Percentiles rank a stretch among this genome's conserved stretches.
Evolutionary conservation across 2,888 invertebrate genomes (phyloP).

Genomic region (Eristalis tenax): DNA sequence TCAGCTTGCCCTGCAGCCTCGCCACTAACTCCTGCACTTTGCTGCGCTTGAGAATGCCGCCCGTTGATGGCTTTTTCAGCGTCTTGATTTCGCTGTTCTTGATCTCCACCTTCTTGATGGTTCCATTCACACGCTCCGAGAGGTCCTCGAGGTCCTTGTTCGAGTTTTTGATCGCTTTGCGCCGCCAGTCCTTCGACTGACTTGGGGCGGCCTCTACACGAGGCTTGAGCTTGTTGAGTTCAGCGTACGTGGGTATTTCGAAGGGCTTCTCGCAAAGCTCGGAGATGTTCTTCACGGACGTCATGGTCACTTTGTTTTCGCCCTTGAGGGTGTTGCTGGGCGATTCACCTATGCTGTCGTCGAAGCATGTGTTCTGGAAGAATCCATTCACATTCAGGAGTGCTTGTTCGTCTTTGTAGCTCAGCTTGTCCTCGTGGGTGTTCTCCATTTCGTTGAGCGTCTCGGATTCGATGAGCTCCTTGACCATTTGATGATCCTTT

Average conservation of each 20-base stretch:
- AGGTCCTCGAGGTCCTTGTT: constrained; percentile 51
- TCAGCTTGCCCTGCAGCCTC: constrained; percentile 75
- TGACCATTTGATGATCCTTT: constrained; percentile 74
- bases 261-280: constrained; percentile 73
- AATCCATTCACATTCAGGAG: constrained; percentile 69
- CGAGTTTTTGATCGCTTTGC: constrained; percentile 61
- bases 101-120: constrained; percentile 73
- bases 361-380: constrained; percentile 73
- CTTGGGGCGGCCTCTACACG: constrained; percentile 17
- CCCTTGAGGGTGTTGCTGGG: constrained; percentile 73
- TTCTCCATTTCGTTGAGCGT: constrained; percentile 75
- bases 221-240: constrained; percentile 54
- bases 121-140: constrained; percentile 58
- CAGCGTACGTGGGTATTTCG: constrained; percentile 62
- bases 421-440: constrained; percentile 68
- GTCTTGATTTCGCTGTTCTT: constrained; percentile 74
- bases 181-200: constrained; percentile 62
- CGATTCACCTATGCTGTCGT: constrained; percentile 71
- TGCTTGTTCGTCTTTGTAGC: constrained; percentile 67
- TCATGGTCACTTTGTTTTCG: constrained; percentile 69
- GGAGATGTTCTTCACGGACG: constrained; percentile 53
- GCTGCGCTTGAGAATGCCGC: constrained; percentile 72
- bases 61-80: constrained; percentile 75
- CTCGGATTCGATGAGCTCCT: constrained; percentile 75
- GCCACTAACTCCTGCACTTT: constrained; percentile 77